Evolutionary conservation across 2,888 invertebrate genomes (phyloP).

Genomic region (Lycophotia porphyrea): DNA sequence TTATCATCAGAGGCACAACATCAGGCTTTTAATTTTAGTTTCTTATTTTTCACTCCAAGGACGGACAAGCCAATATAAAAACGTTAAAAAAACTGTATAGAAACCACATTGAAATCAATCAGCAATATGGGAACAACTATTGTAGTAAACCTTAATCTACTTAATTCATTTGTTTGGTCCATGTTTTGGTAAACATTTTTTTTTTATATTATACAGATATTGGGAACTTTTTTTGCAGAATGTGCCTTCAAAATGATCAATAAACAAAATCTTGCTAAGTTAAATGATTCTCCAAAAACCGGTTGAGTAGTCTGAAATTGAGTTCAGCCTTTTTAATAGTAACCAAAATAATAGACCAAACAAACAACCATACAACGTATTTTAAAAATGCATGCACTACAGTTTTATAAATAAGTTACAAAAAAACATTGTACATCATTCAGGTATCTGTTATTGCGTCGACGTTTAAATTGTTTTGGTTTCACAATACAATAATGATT

Average conservation of each 20-base stretch:
- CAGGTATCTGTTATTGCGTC: constrained; percentile 83
- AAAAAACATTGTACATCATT: constrained; percentile 82
- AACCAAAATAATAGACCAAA: constrained; percentile 50
- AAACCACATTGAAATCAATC: constrained; percentile 53
- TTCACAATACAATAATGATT: constrained; percentile 65
- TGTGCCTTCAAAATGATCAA: not conserved
- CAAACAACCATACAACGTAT: constrained; percentile 46
- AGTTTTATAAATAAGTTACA: constrained; percentile 71
- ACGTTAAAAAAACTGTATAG: constrained; percentile 47
- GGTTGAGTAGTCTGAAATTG: not conserved
- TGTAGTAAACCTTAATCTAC: constrained; percentile 59
- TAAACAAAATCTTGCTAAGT: not conserved
- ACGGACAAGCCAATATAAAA: constrained; percentile 83
- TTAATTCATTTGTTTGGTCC: constrained; percentile 50
- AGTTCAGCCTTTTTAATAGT: not conserved
- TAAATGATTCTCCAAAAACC: not conserved
- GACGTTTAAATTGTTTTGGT: constrained; percentile 75
- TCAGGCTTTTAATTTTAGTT: constrained; percentile 82
- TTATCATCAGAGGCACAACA: constrained; percentile 83
- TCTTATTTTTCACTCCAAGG: constrained; percentile 79
- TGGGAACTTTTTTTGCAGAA: not conserved
- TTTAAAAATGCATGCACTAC: constrained; percentile 66
- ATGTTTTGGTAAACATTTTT: constrained; percentile 41
- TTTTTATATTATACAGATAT: not conserved
- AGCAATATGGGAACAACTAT: constrained; percentile 53